Percentiles rank a stretch among this genome's conserved stretches.
Evolutionary conservation across 2,797 vertebrate species (phyloP).

Genomic region (Amphiprion clarkii): DNA sequence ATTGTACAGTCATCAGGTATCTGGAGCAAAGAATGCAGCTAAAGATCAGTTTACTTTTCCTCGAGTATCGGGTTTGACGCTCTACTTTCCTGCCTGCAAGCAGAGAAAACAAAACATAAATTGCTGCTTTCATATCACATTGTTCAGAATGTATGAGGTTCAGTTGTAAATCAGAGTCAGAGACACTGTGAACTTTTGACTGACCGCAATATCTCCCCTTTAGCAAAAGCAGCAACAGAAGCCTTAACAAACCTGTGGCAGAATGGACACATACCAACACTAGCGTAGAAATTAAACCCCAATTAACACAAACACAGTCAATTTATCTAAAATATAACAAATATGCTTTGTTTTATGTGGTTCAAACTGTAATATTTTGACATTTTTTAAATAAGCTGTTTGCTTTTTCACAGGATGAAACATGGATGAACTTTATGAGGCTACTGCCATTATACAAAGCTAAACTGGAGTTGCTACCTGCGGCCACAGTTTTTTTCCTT

Average conservation of each 20-base stretch:
- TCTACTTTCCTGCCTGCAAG: constrained; percentile 10
- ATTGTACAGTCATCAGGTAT: constrained; percentile 17
- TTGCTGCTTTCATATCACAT: background rate
- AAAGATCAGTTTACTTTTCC: constrained; percentile 31
- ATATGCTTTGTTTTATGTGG: background rate
- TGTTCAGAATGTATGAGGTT: constrained; percentile 1
- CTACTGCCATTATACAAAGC: background rate
- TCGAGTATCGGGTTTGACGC: background rate
- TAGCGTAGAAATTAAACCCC: background rate
- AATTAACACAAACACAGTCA: background rate
- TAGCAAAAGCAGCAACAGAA: background rate
- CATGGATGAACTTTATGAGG: background rate
- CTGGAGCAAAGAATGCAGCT: background rate
- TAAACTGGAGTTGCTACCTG: background rate
- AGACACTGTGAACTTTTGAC: background rate
- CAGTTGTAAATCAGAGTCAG: background rate
- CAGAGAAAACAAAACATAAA: background rate
- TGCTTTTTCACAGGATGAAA: no score
- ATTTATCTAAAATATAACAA: background rate
- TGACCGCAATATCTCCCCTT: background rate
- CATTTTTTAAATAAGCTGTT: no score
- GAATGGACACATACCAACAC: background rate
- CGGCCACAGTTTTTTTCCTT: background rate
- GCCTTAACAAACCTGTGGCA: background rate
- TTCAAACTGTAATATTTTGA: background rate